Evolutionary conservation across 37 sponge, comb jelly and placozoan species (phyloP).

Genomic region (Eunapius fragilis): DNA sequence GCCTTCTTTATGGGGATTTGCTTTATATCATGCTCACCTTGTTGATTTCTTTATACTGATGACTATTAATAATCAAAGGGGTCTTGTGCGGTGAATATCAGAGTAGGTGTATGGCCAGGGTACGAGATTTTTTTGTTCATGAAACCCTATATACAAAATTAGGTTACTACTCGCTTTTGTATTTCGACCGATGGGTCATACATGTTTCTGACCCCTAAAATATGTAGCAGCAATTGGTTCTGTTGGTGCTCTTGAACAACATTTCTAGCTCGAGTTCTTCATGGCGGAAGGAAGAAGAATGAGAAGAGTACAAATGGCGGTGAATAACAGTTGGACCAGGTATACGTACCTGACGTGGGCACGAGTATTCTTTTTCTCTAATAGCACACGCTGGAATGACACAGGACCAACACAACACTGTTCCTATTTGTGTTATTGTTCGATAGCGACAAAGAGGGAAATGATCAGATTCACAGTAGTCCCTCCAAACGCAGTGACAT

Average conservation of each 20-base stretch:
- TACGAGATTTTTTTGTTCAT: background rate
- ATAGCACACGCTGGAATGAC: background rate
- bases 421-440: background rate
- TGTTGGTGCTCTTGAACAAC: background rate
- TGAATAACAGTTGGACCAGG: background rate
- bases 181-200: background rate
- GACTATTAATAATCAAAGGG: background rate
- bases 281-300: background rate
- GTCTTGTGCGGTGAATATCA: background rate
- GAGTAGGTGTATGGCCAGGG: background rate
- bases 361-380: background rate
- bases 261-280: background rate
- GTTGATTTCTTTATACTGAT: background rate
- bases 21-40: background rate
- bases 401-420: background rate
- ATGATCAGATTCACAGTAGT: background rate
- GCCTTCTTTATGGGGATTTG: background rate
- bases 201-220: background rate
- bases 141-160: background rate
- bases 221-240: background rate
- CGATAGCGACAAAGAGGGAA: background rate
- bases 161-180: background rate
- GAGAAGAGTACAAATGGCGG: background rate
- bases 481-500: background rate
- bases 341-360: background rate